These are phyloP conservation scores for Orcinus orca DNA, from an alignment of 2,113 vertebrate species.

Conservation along the genomic window DNA sequence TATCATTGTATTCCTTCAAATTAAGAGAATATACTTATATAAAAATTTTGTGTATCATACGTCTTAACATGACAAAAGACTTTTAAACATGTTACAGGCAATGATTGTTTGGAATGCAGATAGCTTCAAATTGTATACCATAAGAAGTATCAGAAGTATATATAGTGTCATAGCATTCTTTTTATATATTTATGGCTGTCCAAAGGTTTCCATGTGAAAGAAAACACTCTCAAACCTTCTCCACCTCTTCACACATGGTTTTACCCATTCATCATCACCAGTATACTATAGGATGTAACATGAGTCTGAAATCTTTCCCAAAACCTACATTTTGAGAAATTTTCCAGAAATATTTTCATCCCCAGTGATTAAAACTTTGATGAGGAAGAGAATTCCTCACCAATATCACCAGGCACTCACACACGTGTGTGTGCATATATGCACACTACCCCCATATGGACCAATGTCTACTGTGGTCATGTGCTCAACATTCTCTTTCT, in stretches of 20 bases:
- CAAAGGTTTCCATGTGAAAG: not conserved
- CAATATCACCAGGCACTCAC: not conserved
- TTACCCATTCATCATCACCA: not conserved
- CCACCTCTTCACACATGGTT: not conserved
- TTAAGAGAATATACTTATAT: not conserved
- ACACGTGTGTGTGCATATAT: too few species aligned
- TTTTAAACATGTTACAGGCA: not conserved
- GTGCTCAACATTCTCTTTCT: not conserved
- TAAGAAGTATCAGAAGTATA: not conserved
- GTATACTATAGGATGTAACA: not conserved
- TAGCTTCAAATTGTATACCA: not conserved
- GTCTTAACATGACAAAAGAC: not conserved
- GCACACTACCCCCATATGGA: not conserved
- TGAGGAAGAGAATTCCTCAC: not conserved
- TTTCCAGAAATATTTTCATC: not conserved
- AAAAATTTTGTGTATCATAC: not conserved
- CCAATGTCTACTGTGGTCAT: not conserved
- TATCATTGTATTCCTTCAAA: slow-evolving; percentile 13
- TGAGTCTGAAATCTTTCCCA: not conserved
- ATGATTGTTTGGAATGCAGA: not conserved
- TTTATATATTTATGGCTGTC: not conserved
- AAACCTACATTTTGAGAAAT: not conserved
- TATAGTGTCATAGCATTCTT: not conserved
- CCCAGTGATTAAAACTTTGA: not conserved
- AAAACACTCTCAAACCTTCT: not conserved